Conservation (phyloP, 1,140 invertebrate species). For the Plodia interpunctella region DNA sequence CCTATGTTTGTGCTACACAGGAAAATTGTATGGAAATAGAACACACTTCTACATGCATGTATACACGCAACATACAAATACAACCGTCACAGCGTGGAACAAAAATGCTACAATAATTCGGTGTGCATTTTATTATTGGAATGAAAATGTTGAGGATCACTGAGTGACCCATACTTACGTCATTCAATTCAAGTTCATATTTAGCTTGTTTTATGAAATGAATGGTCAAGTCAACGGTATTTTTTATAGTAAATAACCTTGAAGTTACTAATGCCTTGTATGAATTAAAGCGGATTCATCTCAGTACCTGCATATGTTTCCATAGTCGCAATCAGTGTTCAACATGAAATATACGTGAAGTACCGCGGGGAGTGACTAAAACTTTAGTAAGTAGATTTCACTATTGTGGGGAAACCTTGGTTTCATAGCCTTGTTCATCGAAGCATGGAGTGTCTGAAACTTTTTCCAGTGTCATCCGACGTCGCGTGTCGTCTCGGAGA, state of each 20-base stretch:
- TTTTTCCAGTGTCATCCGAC: not conserved
- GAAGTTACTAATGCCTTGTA: slow-evolving; percentile 10
- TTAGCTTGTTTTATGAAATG: not conserved
- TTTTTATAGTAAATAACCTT: not conserved
- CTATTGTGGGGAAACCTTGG: slow-evolving; percentile 34
- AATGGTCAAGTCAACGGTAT: not conserved
- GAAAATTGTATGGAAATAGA: too few species aligned
- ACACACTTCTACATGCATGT: too few species aligned
- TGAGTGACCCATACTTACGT: not conserved
- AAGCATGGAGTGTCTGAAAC: slow-evolving; percentile 33
- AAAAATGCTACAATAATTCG: too few species aligned
- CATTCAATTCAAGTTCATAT: not conserved
- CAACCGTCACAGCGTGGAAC: too few species aligned
- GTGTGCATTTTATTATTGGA: too few species aligned
- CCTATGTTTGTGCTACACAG: too few species aligned
- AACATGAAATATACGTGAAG: slow-evolving; percentile 5
- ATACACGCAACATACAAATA: too few species aligned
- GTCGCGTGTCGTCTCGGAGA: not conserved
- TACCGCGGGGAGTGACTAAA: slow-evolving; percentile 15
- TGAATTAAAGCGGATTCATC: slow-evolving; percentile 21
- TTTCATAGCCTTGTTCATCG: slow-evolving; percentile 42
- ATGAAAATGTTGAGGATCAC: not conserved
- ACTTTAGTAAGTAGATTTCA: slow-evolving; percentile 59
- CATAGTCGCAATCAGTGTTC: not conserved
- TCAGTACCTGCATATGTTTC: not conserved